Evolutionary conservation across 2,797 vertebrate species (phyloP).

Genomic region (Rhinoraja longicauda): DNA sequence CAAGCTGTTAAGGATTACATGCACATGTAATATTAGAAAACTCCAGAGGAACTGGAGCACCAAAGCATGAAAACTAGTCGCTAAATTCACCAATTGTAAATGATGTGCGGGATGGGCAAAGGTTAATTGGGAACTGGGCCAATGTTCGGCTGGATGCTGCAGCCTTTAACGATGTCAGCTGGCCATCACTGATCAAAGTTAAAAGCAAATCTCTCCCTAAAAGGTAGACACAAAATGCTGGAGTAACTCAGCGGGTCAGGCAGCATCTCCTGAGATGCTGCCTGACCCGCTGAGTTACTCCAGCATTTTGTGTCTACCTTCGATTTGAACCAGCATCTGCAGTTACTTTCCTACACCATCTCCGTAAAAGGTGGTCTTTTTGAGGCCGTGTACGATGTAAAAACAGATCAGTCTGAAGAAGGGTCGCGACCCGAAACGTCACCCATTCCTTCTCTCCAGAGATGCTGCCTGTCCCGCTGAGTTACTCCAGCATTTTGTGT

Average conservation of each 20-base stretch:
- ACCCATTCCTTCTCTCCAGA: too few relatives aligned
- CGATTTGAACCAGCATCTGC: too few relatives aligned
- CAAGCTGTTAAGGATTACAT: neutral
- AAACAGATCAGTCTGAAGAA: too few relatives aligned
- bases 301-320: too few relatives aligned
- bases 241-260: too few relatives aligned
- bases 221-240: too few relatives aligned
- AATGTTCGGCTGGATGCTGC: neutral
- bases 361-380: neutral
- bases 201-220: neutral
- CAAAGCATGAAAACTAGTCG: neutral
- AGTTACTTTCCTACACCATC: too few relatives aligned
- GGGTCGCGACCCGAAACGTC: too few relatives aligned
- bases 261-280: too few relatives aligned
- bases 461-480: too few relatives aligned
- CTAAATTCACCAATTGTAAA: neutral
- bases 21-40: neutral
- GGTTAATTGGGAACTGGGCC: neutral
- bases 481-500: too few relatives aligned
- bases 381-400: neutral
- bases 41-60: neutral
- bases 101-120: neutral
- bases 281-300: too few relatives aligned
- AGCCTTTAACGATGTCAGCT: neutral
- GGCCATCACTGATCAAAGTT: neutral